Evolutionary conservation across 2,888 invertebrate genomes (phyloP).

Genomic region (Thymelicus sylvestris): DNA sequence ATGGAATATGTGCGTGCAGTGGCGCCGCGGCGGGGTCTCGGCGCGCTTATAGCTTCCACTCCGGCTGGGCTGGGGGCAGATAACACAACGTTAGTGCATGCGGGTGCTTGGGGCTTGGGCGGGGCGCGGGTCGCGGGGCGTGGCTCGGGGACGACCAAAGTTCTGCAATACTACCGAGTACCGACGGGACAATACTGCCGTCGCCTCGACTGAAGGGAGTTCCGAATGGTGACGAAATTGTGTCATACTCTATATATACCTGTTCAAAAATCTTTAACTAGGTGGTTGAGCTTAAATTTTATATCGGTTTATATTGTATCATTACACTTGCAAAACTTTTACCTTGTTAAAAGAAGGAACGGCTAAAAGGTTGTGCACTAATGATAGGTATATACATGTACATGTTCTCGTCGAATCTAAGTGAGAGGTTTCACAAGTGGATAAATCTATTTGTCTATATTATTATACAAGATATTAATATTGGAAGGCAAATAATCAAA

Average conservation of each 20-base stretch:
- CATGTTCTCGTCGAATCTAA: constrained; percentile 42
- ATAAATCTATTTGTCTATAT: constrained; percentile 18
- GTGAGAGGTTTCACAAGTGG: constrained; percentile 32
- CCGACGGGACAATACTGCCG: constrained; percentile 4
- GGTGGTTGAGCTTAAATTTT: constrained; percentile 15
- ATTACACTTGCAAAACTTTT: constrained; percentile 68
- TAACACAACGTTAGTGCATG: constrained; percentile 79
- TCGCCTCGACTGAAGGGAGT: constrained; percentile 10
- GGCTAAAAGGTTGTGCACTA: constrained; percentile 49
- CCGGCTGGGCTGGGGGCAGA: constrained; percentile 82
- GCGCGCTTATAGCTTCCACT: constrained; percentile 79
- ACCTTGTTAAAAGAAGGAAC: constrained; percentile 69
- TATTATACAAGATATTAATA: constrained; percentile 18
- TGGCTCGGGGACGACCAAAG: constrained; percentile 45
- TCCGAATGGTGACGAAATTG: constrained; percentile 28
- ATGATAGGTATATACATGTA: constrained; percentile 41
- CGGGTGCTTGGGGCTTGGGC: constrained; percentile 59
- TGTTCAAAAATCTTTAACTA: constrained; percentile 1
- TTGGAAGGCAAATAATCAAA: constrained; percentile 44
- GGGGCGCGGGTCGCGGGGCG: constrained; percentile 36
- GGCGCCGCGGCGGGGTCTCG: constrained; percentile 69
- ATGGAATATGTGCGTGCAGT: constrained; percentile 82
- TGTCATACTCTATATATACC: constrained; percentile 16
- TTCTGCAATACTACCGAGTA: constrained; percentile 54
- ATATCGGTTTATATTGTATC: background rate